Evolutionary conservation across 1,140 invertebrate species (phyloP), one percentile per base, ranked within the genome.

Genomic region (Ceratosolen solmsi): DNA sequence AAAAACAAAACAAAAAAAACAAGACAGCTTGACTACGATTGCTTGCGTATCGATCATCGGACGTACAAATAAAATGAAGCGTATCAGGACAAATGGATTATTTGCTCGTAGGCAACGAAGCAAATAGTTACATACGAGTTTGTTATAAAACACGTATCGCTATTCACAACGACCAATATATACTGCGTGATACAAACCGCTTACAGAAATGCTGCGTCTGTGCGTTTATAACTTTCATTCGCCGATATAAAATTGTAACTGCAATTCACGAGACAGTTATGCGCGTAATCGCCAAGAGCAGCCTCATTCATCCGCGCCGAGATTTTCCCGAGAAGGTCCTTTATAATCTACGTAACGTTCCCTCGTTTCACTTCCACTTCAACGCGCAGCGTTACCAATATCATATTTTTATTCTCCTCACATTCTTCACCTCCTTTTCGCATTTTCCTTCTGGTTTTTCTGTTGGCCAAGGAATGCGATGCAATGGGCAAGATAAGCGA

Each of bases 221-320:
- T 38, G 63, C 36, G 36, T 71, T 71, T 46, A 49, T 49, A 71
- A 71, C 70, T 71, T 71, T 71, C 9, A 49, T 71, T 17, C 13
- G 41, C 17, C 25, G 13, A 71, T 49, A 49, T 46, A 49, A 71
- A 49, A 71, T 49, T 71, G 25, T 71, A 71, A 71, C 49, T 73
- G 71, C 71, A 36, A 33, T 73, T 73, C 46, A 11, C 49, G n/a
- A 25, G 65, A 71, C 51, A 71, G 68, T 71, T 79, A 78, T 54
- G 27, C 25, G 13, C 17, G 25, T 30, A 56, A 56, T 20, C 71
- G 41, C 46, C 46, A 54, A 25, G 71, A 33, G 27, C 41, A 30
- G 7, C 17, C 17, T 33, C 2, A 33, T 54, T 54, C 71, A 73
- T 51, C 71, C 49, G 15, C 27, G n/a, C 13, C 71, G n/a, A 30